A percentile compares a stretch with the other conserved stretches of the same genome.
These are phyloP conservation scores for Ennomos fuscantarius DNA, from an alignment of 2,888 invertebrate species.

Conservation along the genomic window DNA sequence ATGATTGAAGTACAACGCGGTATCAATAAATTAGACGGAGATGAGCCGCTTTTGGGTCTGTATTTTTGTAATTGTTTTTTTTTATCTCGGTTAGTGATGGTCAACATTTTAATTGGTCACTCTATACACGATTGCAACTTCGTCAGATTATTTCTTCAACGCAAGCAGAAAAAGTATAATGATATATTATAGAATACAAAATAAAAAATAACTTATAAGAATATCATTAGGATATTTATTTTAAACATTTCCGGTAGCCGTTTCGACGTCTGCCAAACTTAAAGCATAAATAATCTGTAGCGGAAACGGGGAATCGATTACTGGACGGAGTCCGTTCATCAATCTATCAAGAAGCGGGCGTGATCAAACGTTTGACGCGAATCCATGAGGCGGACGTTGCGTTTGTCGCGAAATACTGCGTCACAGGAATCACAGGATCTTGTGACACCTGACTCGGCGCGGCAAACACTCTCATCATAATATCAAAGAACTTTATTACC, in stretches of 20 bases:
- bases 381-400: constrained; percentile 55
- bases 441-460: constrained; percentile 47
- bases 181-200: background rate
- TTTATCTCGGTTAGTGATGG: constrained; percentile 32
- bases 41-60: constrained; percentile 47
- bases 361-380: constrained; percentile 73
- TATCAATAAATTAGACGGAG: constrained; percentile 66
- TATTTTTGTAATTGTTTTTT: constrained; percentile 32
- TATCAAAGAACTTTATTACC: constrained; percentile 34
- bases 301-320: constrained; percentile 68
- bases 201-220: constrained; percentile 30
- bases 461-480: constrained; percentile 18
- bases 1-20: constrained; percentile 64
- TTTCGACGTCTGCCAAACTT: constrained; percentile 62
- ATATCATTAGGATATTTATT: constrained; percentile 46
- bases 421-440: constrained; percentile 35
- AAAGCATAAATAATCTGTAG: constrained; percentile 59
- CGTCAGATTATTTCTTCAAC: too few relatives aligned
- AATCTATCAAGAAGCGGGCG: constrained; percentile 63
- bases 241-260: constrained; percentile 58
- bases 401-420: constrained; percentile 60
- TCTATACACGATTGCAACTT: background rate
- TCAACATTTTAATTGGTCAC: constrained; percentile 13
- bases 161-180: too few relatives aligned
- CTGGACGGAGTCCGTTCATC: constrained; percentile 60